Base-by-base conservation (phyloP, 2,888 invertebrate genomes). In the Chalcosyrphus nemorum region DNA sequence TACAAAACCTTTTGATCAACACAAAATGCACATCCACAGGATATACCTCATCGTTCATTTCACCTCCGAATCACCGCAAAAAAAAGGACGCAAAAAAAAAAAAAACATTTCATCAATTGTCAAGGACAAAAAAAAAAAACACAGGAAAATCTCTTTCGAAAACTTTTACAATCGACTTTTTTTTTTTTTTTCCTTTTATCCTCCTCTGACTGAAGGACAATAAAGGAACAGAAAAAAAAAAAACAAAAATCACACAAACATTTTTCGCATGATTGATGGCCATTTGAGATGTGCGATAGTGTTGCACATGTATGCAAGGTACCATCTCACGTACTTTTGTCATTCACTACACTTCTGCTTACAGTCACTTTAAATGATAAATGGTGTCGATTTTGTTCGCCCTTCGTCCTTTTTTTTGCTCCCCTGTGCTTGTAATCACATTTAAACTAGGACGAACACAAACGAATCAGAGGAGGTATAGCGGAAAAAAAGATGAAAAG, bases 261-360 rank as follows among this genome's bases (percentile, higher is more conserved):
- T 70, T 38, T 59, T 29, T 70, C 63, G 5, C 43, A 78, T 84
- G 82, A 84, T 84, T 84, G 82, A 84, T 84, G 50, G 59, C 56
- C 50, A 68, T 77, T 71, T 61, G 29, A 61, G 75, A 65, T 71
- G 17, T 27, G 15, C 50, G 45, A 72, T 56, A 50, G 50, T 84
- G 78, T 77, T 82, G 81, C 77, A 77, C 54, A 66, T 47, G 35
- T 47, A 74, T 70, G 78, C 82, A 74, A 84, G 78, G 63, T 57
- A 57, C 29, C 50, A 54, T 56, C 59, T 35, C 19, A 47, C 61
- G 54, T 63, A 57, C 54, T 68, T 63, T 32, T 72, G 66, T 68
- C 63, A 74, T 24, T 38, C 52, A 47, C 59, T 71, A 24, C 43
- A 76, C 29, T 66, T 54, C 35, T 68, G 65, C 63, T 59, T 15